phyloP scores from a whole-genome alignment of 2,888 invertebrate genomes.

The Rhamnusium bicolor region DNA sequence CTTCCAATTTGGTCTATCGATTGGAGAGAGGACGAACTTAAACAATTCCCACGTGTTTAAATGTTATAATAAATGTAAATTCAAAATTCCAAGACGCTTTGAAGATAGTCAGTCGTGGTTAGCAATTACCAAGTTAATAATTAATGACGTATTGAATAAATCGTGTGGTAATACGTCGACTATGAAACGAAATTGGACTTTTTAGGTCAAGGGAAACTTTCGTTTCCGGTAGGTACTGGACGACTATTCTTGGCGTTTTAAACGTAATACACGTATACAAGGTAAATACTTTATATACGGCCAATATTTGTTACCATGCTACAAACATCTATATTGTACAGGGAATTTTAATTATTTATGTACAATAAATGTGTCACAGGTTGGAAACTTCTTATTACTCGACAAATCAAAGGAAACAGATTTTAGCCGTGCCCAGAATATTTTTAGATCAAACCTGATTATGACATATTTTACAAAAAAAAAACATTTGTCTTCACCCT shows the following conservation, averaged over 20 bases:
- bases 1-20: conserved; percentile 9
- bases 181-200: conserved; percentile 46
- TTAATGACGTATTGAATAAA: conserved; percentile 38
- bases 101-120: conserved; percentile 28
- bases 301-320: neutral
- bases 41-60: conserved; percentile 21
- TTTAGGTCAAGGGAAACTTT: conserved; percentile 53
- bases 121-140: conserved; percentile 30
- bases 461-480: no score
- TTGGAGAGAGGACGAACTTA: neutral
- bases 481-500: no score
- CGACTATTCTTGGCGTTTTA: conserved; percentile 34
- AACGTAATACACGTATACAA: conserved; percentile 28
- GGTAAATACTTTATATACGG: conserved; percentile 26
- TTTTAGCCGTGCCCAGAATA: no score
- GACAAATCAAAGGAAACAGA: no score
- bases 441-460: no score
- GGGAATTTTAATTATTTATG: neutral
- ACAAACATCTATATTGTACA: neutral
- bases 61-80: conserved; percentile 4
- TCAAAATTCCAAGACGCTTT: conserved; percentile 17
- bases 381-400: neutral
- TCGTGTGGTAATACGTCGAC: conserved; percentile 44
- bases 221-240: conserved; percentile 50
- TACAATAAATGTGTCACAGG: neutral